Conservation (phyloP, 2,113 vertebrate species). For the Solenodon paradoxus region DNA sequence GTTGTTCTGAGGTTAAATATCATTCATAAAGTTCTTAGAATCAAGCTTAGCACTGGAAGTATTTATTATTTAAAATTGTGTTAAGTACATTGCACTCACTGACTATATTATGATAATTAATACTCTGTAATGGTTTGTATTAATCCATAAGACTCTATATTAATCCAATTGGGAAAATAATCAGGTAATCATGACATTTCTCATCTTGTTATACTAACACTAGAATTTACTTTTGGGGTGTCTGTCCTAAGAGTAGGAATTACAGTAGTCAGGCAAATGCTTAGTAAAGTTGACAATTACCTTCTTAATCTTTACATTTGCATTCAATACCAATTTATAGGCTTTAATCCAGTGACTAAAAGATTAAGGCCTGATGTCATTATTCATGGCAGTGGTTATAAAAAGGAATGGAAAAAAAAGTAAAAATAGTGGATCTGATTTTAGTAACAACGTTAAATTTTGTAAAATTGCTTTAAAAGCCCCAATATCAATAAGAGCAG, state of each 20-base stretch:
- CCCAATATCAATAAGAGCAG: background rate
- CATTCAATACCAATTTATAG: conserved; percentile 66
- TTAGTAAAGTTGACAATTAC: conserved; percentile 61
- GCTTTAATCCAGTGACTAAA: conserved; percentile 61
- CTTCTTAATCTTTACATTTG: conserved; percentile 74
- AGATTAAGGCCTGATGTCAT: conserved; percentile 68
- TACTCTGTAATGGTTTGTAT: background rate
- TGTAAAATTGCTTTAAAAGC: conserved; percentile 4
- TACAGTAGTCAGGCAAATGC: conserved; percentile 32
- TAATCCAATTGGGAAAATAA: background rate
- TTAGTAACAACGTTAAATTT: conserved; percentile 30
- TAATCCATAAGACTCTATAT: background rate
- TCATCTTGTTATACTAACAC: background rate
- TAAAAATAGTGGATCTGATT: conserved; percentile 32
- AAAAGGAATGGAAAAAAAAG: conserved; percentile 29
- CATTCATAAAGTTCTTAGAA: background rate
- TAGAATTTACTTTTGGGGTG: background rate
- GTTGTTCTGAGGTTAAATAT: background rate
- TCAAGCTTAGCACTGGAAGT: background rate
- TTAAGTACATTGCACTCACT: background rate
- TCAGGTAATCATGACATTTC: background rate
- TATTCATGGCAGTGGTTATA: background rate
- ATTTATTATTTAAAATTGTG: background rate
- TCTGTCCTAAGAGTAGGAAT: background rate
- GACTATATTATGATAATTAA: background rate